Evolutionary conservation across 2,113 vertebrate genomes (phyloP).

Genomic region (Haplochromis vanheusdeni): DNA sequence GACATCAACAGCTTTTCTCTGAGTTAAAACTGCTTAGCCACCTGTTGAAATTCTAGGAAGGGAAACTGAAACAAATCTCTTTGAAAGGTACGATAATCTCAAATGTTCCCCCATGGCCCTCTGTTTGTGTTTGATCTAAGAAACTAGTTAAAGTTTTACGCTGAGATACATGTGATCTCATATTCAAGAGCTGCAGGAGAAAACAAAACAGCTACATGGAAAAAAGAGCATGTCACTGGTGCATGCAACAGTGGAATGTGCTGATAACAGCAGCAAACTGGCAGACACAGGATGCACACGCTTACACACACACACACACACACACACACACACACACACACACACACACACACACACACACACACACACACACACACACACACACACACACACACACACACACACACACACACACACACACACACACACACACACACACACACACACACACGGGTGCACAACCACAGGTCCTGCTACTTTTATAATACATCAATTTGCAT

Average conservation of each 20-base stretch:
- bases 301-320: background rate
- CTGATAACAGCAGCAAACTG: conserved; percentile 23
- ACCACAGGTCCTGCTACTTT: background rate
- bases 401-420: background rate
- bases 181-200: background rate
- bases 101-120: background rate
- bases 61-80: background rate
- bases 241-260: conserved; percentile 39
- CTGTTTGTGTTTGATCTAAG: background rate
- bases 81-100: background rate
- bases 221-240: conserved; percentile 13
- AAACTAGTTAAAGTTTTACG: background rate
- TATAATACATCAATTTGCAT: background rate
- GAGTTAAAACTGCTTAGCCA: background rate
- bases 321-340: background rate
- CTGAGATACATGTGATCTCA: background rate
- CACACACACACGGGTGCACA: background rate
- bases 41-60: background rate
- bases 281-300: conserved; percentile 21
- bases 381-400: background rate
- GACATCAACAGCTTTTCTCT: conserved; percentile 8
- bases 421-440: background rate
- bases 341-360: background rate
- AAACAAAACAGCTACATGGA: conserved; percentile 6
- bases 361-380: background rate